Percentiles rank a stretch among this genome's conserved stretches.
phyloP scores from a whole-genome alignment of 2,797 vertebrate genomes.

The Chelon auratus region DNA sequence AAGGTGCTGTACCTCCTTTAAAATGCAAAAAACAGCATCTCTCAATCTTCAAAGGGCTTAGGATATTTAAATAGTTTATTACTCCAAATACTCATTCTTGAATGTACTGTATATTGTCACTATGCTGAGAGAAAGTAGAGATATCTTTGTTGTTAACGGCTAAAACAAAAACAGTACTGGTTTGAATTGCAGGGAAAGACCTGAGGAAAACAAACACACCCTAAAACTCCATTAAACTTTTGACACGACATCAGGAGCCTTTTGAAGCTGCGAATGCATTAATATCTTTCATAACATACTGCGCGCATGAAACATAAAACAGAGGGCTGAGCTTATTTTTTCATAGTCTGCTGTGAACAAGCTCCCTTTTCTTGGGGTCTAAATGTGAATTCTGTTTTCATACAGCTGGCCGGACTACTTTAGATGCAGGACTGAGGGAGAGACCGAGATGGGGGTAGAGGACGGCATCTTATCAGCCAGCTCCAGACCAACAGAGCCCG shows the following conservation, averaged over 20 bases:
- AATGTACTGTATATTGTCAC: neutral
- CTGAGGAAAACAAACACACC: neutral
- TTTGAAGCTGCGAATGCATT: neutral
- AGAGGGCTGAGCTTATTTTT: constrained; percentile 63
- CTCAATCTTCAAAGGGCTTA: neutral
- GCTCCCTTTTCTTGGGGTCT: constrained; percentile 76
- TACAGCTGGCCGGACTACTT: constrained; percentile 81
- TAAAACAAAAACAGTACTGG: neutral
- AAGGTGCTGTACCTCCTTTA: no score
- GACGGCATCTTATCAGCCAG: constrained; percentile 93
- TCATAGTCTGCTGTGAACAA: constrained; percentile 70
- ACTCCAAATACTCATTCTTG: neutral
- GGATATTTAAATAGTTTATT: neutral
- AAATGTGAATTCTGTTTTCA: constrained; percentile 87
- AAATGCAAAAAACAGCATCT: neutral
- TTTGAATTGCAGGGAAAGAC: neutral
- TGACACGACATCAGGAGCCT: constrained; percentile 43
- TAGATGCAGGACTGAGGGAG: constrained; percentile 82
- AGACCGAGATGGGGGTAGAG: constrained; percentile 82
- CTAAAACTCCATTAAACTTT: constrained; percentile 53
- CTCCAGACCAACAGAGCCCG: constrained; percentile 89
- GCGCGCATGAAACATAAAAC: constrained; percentile 42
- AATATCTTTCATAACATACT: neutral
- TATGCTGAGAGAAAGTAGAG: neutral
- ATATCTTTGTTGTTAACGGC: neutral